Percentiles rank a stretch among this genome's conserved stretches.
Evolutionary conservation across 2,113 vertebrate species (phyloP).

Genomic region (Cnemophilus loriae): DNA sequence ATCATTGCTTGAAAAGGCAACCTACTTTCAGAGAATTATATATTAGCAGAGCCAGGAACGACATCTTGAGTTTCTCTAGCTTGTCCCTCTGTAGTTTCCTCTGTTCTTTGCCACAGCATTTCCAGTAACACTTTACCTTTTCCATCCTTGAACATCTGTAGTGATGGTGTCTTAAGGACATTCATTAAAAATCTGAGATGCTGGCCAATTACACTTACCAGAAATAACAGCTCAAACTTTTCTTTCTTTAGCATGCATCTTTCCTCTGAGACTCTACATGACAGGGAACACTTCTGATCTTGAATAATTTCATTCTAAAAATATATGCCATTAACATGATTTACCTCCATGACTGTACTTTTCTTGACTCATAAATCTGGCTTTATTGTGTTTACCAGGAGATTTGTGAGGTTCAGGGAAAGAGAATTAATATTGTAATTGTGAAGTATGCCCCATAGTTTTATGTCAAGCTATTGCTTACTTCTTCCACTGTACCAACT

Average conservation of each 20-base stretch:
- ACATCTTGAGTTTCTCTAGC: neutral
- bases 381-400: neutral
- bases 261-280: neutral
- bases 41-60: neutral
- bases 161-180: neutral
- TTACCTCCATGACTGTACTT: neutral
- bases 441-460: neutral
- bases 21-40: neutral
- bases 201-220: neutral
- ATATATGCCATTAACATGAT: neutral
- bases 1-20: neutral
- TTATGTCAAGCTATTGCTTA: neutral
- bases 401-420: neutral
- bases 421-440: conserved; percentile 11
- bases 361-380: neutral
- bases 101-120: neutral
- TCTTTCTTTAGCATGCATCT: neutral
- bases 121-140: neutral
- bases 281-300: neutral
- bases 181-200: neutral
- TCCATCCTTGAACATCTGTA: neutral
- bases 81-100: neutral
- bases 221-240: neutral
- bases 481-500: neutral
- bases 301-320: neutral